phyloP scores from a whole-genome alignment of 2,888 invertebrate genomes.

The Lepidochrysops patricia region DNA sequence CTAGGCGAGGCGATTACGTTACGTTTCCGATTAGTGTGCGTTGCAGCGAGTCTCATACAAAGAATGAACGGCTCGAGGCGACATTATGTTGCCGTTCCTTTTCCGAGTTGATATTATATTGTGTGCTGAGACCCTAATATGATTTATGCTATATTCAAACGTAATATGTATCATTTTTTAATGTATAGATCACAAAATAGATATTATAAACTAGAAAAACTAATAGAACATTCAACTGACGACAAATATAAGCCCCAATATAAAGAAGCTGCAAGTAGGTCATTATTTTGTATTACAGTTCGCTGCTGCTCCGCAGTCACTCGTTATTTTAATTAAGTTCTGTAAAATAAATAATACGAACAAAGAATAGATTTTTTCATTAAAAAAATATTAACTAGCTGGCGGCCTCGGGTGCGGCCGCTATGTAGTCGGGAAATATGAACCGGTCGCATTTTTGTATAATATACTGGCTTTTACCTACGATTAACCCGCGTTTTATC shows the following conservation, averaged over 20 bases:
- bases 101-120: no score
- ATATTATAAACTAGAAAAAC: no score
- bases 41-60: no score
- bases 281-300: background rate
- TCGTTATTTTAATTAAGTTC: conserved; percentile 7
- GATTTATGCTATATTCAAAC: no score
- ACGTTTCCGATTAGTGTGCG: no score
- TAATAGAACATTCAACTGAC: background rate
- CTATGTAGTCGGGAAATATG: background rate
- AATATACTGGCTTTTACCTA: background rate
- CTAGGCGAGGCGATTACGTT: no score
- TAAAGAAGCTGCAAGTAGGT: background rate
- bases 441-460: background rate
- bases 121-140: no score
- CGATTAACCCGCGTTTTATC: background rate
- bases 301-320: background rate
- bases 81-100: no score
- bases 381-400: background rate
- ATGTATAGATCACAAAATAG: no score
- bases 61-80: no score
- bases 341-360: conserved; percentile 3
- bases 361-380: conserved; percentile 1
- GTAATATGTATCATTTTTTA: no score
- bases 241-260: background rate
- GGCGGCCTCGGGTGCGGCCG: background rate